Evolutionary conservation across 2,113 vertebrate species (phyloP), one percentile per base, ranked within the genome.

Genomic region (Corydoras sp.): DNA sequence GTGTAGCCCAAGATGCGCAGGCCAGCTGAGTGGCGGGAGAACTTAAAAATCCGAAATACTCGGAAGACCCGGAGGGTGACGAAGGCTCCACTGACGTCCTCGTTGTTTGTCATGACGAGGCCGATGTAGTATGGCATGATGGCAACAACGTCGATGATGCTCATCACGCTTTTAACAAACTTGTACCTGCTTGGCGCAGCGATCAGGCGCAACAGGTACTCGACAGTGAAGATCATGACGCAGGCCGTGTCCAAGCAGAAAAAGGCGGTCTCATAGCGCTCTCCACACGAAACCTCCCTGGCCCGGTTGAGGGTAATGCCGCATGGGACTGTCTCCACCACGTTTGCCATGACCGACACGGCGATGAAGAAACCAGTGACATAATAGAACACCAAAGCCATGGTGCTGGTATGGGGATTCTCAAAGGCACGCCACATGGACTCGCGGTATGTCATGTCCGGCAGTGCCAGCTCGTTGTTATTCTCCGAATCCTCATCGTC

Each of bases 341-440:
- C 97, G 0, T 98, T 99, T 51, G 97, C 96, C 31, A 98, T 86
- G 72, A 99, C 97, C 0, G 97, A 99, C 75, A 98, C 92, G 0
- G 97, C 96, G 53, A 99, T 99, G 87, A 99, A 98, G 89, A 99
- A 99, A 9, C 97, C 97, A 0, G 97, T 99, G 10, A 98, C 97
- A 4, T 99, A 99, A 86, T 99, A 99, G 83, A 99, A 95, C 69
- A 99, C 97, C 74, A 99, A 85, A 50, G 96, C 97, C 88, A 94
- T 88, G 0, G 96, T 99, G 87, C 94, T 97, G 75, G 94, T 97
- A 86, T 98, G 96, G 0, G 97, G 97, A 84, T 98, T 99, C 90
- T 99, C 97, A 18, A 99, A 99, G 3, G 96, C 95, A 48, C 95
- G 83, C 96, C 97, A 99, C 89, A 98, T 91, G 78, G 87, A 84